Base-by-base conservation (phyloP, 2,888 invertebrate genomes). In the Sinotaia quadrata region DNA sequence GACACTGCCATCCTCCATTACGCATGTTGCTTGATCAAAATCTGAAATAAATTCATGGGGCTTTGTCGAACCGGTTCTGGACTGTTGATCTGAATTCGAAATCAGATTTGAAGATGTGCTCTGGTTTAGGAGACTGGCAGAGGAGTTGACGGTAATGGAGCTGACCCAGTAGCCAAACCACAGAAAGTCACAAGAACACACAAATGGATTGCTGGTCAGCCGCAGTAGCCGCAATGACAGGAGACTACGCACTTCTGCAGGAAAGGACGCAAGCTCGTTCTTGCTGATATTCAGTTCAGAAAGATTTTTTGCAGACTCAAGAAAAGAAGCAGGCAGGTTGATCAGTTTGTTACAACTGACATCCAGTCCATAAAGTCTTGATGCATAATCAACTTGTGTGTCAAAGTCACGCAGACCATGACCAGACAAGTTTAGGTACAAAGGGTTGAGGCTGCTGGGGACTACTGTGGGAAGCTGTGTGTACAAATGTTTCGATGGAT, bases 181-280 rank as follows among this genome's bases (percentile, higher is more conserved):
- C 27, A 54, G 21, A 18, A 54, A 54, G 31, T 54, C 54, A 27
- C 54, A 54, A 24, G 54, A 54, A 31, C 54, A 54, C 54, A 24
- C 4, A 27, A 54, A 54, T 29, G 54, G 54, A 31, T 54, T 54
- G 18, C 54, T 31, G 5, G 10, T 8, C 8, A 54, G 21, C 31
- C 29, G n/a, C 5, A 54, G 24, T 4, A 29, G 4, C 29, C 29
- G 27, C 2, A 54, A 2, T 29, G 54, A 24, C n/a, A n/a, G n/a
- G 5, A 54, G 27, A 5, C 54, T 24, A 27, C 54, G 54, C 1
- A 27, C 31, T 24, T 54, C 31, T 0, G 27, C 27, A 54, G 54
- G 54, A 54, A 54, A 27, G 18, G 54, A 29, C 27, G 54, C 29
- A 24, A 54, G 54, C 4, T 27, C 5, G 29, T 54, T 54, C 8